These are phyloP conservation scores for Sandelia bainsii DNA, from an alignment of 2,797 vertebrate species.

Conservation along the genomic window DNA sequence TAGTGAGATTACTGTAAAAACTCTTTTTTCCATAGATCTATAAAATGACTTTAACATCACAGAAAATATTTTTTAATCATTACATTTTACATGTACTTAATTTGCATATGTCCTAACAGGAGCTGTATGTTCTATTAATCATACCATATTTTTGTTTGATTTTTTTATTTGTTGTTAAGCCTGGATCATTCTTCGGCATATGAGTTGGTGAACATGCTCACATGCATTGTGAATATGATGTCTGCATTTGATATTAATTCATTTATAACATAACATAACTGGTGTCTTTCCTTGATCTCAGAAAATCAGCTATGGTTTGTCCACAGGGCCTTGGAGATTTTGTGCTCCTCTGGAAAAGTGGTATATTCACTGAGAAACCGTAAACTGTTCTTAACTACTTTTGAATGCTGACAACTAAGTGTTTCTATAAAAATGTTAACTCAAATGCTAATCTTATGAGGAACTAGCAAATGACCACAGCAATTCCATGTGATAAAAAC, in stretches of 20 bases:
- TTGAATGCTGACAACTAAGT: not conserved
- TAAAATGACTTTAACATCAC: not conserved
- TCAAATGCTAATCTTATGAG: not conserved
- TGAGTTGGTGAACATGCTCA: constrained; percentile 3
- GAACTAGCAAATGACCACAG: not conserved
- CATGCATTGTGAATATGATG: not conserved
- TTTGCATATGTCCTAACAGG: not conserved
- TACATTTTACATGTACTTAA: not conserved
- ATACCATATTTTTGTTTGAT: too few relatives aligned
- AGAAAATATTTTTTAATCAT: not conserved
- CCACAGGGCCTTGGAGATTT: not conserved
- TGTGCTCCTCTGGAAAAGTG: constrained; percentile 1
- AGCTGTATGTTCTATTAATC: too few relatives aligned
- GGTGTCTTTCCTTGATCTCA: not conserved
- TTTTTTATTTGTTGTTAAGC: not conserved
- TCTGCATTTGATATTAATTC: too few relatives aligned
- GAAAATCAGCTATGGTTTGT: constrained; percentile 19
- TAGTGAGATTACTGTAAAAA: not conserved
- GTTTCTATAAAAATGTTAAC: not conserved
- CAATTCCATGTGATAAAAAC: not conserved
- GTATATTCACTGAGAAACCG: not conserved
- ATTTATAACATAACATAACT: not conserved
- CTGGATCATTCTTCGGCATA: not conserved
- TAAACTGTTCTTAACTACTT: not conserved
- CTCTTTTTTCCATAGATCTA: not conserved